Base-by-base conservation (phyloP, 2,888 invertebrate genomes). In the Synergus itoensis region DNA sequence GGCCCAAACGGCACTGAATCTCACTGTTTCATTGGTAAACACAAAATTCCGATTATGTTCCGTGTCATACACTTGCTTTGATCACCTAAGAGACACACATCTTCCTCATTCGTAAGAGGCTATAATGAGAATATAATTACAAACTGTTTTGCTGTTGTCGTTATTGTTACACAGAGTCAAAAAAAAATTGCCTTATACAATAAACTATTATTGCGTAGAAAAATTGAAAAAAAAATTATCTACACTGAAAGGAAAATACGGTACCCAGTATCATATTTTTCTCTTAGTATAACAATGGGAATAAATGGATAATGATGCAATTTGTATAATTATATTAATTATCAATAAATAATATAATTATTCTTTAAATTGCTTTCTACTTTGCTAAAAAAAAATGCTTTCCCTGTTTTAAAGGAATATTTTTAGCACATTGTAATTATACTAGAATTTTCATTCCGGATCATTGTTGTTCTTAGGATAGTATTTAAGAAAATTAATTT, bases 1-100 rank as follows among this genome's bases (percentile, higher is more conserved):
- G 80, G 84, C 84, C 86, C 84, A 86, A 86, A 88, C 86, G 88
- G 88, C 88, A 89, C 87, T 86, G 86, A 87, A 87, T 84, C 86
- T 85, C 82, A 82, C 84, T 79, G 82, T 80, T 78, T 73, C 79
- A 82, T 77, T 64, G 78, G 64, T 79, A 14, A 76, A 76, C 79
- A 53, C 67, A 76, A 79, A 62, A 76, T 76, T 62, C 45, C 62
- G 65, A 63, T 79, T 73, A 62, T 40, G 43, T 75, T 60, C 64
- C 40, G 40, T 78, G 48, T 75, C 45, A 43, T 64, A 48, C 69
- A 45, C 48, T 53, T 73, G 62, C 41, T 78, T 73, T 62, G 16
- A 73, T 77, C 41, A 65, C 64, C 78, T 64, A 75, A 36, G 43
- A 48, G 41, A 73, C 36, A 63, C 73, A 73, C 43, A 63, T 36